Conservation (phyloP, 2,797 vertebrate species). For the Eulemur coronatus region DNA sequence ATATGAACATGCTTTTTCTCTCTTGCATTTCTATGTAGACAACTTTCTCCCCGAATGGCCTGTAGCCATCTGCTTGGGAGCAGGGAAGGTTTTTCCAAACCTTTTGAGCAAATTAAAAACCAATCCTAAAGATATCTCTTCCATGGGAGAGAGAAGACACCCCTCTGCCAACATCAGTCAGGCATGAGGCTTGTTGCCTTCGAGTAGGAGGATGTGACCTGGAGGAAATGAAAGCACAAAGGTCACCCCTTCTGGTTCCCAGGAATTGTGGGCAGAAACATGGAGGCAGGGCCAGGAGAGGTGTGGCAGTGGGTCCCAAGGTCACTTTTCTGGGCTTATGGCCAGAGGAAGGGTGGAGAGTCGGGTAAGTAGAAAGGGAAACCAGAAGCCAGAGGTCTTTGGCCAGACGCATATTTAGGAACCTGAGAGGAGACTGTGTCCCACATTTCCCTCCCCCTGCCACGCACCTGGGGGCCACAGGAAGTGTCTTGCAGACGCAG, state of each 20-base stretch:
- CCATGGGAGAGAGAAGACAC: background rate
- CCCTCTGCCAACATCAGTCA: background rate
- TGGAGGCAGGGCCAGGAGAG: background rate
- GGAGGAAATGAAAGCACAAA: slow-evolving; percentile 22
- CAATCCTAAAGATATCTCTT: background rate
- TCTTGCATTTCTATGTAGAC: background rate
- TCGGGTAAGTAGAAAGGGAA: background rate
- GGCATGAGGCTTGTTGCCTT: background rate
- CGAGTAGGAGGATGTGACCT: background rate
- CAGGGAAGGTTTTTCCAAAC: background rate
- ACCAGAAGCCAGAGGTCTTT: background rate
- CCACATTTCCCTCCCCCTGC: background rate
- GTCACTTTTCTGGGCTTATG: slow-evolving; percentile 40
- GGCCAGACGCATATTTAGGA: background rate
- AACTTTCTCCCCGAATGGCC: background rate
- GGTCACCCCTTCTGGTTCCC: background rate
- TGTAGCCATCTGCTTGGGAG: background rate
- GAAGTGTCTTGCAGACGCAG: background rate
- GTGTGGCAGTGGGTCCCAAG: background rate
- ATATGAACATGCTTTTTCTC: background rate
- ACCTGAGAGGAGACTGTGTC: background rate
- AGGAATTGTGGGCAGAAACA: slow-evolving; percentile 29
- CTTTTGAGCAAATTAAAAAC: background rate
- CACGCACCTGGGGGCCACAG: background rate
- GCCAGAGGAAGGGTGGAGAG: slow-evolving; percentile 37